phyloP scores from a whole-genome alignment of 2,113 vertebrate genomes.

The Corythornis madagascariensis region DNA sequence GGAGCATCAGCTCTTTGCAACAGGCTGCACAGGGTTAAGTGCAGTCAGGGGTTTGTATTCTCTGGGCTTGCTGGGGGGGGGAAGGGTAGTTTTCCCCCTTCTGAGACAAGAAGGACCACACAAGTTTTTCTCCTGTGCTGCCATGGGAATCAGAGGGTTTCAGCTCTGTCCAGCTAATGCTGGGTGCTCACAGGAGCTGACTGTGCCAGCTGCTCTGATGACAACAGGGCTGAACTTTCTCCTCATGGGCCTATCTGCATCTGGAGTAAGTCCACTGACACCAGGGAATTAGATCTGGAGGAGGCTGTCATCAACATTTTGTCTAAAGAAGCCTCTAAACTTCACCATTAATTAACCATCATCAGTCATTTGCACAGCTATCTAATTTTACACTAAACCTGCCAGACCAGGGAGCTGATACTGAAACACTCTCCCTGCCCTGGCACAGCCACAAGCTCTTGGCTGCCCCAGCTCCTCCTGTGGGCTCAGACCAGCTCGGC shows the following conservation, averaged over 20 bases:
- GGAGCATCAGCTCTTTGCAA: neutral
- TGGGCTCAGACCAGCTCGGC: neutral
- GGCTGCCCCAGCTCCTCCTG: neutral
- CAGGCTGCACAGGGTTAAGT: neutral
- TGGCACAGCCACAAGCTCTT: neutral
- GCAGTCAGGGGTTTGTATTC: neutral
- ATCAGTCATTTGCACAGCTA: neutral
- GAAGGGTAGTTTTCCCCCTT: neutral
- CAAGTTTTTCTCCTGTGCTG: neutral
- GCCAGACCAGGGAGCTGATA: rapidly evolving
- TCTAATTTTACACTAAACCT: neutral
- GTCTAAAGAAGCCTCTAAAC: neutral
- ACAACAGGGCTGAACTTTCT: neutral
- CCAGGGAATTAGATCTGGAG: neutral
- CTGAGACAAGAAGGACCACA: neutral
- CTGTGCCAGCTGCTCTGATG: rapidly evolving
- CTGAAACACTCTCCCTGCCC: rapidly evolving
- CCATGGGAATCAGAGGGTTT: neutral
- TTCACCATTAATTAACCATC: neutral
- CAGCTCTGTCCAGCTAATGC: neutral
- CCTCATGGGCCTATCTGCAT: neutral
- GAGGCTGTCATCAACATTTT: neutral
- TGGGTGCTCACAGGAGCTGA: rapidly evolving
- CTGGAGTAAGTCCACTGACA: neutral
- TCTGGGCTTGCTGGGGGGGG: rapidly evolving